Base-by-base conservation (phyloP, 2,888 invertebrate genomes). In the Phorcus lineatus region DNA sequence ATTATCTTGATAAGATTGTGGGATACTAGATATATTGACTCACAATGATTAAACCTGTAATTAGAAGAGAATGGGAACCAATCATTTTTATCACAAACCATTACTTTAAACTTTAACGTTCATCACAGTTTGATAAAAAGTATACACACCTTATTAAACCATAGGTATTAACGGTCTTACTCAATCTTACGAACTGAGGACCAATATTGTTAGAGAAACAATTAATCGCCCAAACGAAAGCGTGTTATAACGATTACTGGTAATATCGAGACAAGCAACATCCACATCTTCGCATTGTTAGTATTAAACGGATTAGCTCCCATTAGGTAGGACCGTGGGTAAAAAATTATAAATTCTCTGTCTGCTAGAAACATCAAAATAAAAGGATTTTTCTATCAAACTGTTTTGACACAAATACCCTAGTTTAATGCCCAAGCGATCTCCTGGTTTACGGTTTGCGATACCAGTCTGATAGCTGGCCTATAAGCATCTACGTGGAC, bases 321-420 rank as follows among this genome's bases (percentile, higher is more conserved):
- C 31, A 31, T 70, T 70, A 31, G 36, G 36, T 4, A 0, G 28
- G 70, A 31, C 36, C 28, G 40, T 70, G 70, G 36, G 40, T 70
- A 31, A 70, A 70, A 70, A 70, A 70, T 70, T n/a, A 70, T 70
- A n/a, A 70, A 70, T 70, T 70, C 31, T 40, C 28, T 19, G 19
- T 40, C 70, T 36, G 36, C 70, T 70, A 31, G 17, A 70, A 40
- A 70, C 70, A 70, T 70, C 70, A 70, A 70, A 70, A 70, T 70
- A 70, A 36, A 70, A n/a, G 70, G 70, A 70, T 70, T 70, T 70
- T 70, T 70, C 28, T 70, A 70, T 70, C 70, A 70, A 70, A 70
- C 70, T 70, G 70, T 70, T 70, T 62, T 70, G 70, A 70, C 70
- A 70, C 36, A 70, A 70, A 70, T 40, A 70, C 70, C 16, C 70